These are phyloP conservation scores for Salminus brasiliensis DNA, from an alignment of 2,113 vertebrate species.

Conservation along the genomic window DNA sequence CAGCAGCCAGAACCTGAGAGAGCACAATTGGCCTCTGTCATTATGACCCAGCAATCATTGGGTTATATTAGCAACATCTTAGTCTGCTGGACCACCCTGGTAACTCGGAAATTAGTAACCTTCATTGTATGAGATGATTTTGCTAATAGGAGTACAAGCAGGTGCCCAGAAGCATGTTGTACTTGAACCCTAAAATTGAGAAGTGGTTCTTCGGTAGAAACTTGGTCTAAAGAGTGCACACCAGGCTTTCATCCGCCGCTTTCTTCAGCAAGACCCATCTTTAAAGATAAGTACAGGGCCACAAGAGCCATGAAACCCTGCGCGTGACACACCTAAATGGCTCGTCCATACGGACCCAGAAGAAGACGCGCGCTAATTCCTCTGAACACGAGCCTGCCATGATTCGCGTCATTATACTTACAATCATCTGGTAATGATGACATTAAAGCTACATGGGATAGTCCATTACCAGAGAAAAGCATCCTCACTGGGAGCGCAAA, in stretches of 20 bases:
- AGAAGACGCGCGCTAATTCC: constrained; percentile 8
- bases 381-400: constrained; percentile 41
- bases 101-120: too few relatives aligned
- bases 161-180: background rate
- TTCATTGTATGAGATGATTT: too few relatives aligned
- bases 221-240: too few relatives aligned
- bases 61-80: too few relatives aligned
- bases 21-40: too few relatives aligned
- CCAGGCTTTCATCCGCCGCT: background rate
- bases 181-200: too few relatives aligned
- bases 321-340: background rate
- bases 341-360: background rate
- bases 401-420: constrained; percentile 44
- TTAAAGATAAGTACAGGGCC: background rate
- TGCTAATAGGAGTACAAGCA: too few relatives aligned
- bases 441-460: constrained; percentile 49
- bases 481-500: constrained; percentile 12
- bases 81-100: too few relatives aligned
- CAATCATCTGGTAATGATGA: constrained; percentile 45
- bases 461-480: constrained; percentile 31
- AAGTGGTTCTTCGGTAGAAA: too few relatives aligned
- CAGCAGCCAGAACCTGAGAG: too few relatives aligned
- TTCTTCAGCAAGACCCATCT: background rate
- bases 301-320: background rate
- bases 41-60: too few relatives aligned